Percentiles rank a stretch among this genome's conserved stretches.
Evolutionary conservation across 2,797 vertebrate species (phyloP).

Genomic region (Synanceia verrucosa): DNA sequence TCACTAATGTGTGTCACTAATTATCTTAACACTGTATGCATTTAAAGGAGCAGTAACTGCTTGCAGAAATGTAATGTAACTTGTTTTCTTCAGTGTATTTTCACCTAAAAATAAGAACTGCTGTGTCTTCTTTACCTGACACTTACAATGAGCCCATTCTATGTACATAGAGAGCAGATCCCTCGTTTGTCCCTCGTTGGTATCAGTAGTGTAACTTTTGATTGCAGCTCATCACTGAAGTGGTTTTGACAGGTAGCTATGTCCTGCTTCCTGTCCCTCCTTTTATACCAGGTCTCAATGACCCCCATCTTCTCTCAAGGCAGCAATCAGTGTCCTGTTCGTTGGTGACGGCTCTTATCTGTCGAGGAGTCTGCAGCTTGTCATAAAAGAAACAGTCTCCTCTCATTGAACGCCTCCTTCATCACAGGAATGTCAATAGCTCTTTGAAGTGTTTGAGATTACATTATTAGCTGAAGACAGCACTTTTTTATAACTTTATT

Average conservation of each 20-base stretch:
- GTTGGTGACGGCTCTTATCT: conserved; percentile 26
- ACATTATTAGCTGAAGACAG: neutral
- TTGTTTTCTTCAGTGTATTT: neutral
- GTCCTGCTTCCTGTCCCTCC: conserved; percentile 22
- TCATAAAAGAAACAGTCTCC: conserved; percentile 6
- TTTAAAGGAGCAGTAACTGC: neutral
- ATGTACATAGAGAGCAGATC: neutral
- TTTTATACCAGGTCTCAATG: conserved; percentile 32
- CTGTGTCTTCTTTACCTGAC: neutral
- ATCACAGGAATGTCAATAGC: conserved; percentile 23
- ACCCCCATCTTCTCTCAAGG: conserved; percentile 52
- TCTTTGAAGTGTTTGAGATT: conserved; percentile 16
- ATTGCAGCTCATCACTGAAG: conserved; percentile 10
- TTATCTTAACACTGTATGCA: neutral
- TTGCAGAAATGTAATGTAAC: neutral
- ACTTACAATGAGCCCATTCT: neutral
- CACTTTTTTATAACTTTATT: neutral
- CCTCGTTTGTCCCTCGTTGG: neutral
- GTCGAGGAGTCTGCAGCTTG: conserved; percentile 24
- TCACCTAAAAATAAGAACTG: neutral
- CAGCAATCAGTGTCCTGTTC: conserved; percentile 53
- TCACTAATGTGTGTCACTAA: neutral
- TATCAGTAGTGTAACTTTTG: neutral
- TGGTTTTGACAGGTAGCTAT: conserved; percentile 28
- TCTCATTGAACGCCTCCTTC: conserved; percentile 22